Conservation (phyloP, 92 coral and sea anemone genomes). For the Parazoanthus atlanticus region DNA sequence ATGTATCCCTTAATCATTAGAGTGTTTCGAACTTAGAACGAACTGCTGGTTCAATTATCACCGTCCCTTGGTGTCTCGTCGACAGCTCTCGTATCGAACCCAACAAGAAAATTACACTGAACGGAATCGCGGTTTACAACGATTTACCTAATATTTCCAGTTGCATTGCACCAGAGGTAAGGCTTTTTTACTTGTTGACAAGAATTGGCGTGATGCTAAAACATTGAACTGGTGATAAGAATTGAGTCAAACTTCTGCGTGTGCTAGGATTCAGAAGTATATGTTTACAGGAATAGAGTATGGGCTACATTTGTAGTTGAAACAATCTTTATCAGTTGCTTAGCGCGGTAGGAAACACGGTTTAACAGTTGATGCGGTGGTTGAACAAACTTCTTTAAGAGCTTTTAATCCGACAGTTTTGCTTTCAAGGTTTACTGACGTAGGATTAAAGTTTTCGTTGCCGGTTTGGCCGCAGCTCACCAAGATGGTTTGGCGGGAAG, state of each 20-base stretch:
- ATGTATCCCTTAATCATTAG: not conserved
- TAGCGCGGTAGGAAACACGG: not conserved
- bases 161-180: not conserved
- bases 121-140: not conserved
- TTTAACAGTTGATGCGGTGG: not conserved
- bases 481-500: too few relatives aligned
- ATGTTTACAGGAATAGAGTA: not conserved
- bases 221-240: not conserved
- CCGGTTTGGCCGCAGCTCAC: not conserved
- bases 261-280: not conserved
- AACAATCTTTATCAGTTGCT: constrained; percentile 7
- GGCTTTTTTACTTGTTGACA: constrained; percentile 20
- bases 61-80: not conserved
- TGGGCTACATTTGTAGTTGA: not conserved
- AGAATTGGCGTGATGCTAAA: constrained; percentile 3
- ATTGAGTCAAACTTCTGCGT: not conserved
- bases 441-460: not conserved
- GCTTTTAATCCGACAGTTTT: not conserved
- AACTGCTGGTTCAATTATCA: not conserved
- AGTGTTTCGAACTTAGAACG: not conserved
- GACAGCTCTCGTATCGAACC: not conserved
- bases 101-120: not conserved
- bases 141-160: not conserved
- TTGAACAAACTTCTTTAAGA: not conserved
- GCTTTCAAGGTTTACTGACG: not conserved